A percentile compares a stretch with the other conserved stretches of the same genome.
phyloP scores from a whole-genome alignment of 2,113 vertebrate genomes.

The Rhynchomys soricoides region DNA sequence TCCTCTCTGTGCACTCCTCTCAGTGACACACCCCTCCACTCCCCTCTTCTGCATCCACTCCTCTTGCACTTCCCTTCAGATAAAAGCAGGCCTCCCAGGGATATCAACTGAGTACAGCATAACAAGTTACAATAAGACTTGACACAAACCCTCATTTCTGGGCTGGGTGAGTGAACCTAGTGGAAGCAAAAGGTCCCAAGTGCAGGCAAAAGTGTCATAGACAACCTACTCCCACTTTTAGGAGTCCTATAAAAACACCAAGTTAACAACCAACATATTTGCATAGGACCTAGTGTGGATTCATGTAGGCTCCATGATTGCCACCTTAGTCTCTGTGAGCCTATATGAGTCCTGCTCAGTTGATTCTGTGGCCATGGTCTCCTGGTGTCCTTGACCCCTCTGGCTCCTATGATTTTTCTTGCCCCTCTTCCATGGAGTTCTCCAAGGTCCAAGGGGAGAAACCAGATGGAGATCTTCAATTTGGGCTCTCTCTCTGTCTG shows the following conservation, averaged over 20 bases:
- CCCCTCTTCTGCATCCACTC: background rate
- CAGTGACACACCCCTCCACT: background rate
- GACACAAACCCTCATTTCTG: background rate
- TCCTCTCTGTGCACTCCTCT: background rate
- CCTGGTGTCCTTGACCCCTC: background rate
- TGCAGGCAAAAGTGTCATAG: background rate
- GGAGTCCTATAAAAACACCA: background rate
- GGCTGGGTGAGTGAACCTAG: background rate
- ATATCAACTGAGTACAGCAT: background rate
- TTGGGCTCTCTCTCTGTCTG: background rate
- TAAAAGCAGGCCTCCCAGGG: background rate
- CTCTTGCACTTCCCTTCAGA: background rate
- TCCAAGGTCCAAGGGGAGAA: background rate
- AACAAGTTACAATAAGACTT: background rate
- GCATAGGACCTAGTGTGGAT: background rate
- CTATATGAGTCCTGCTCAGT: background rate
- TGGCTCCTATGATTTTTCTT: background rate
- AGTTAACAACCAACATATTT: background rate
- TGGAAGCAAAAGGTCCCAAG: background rate
- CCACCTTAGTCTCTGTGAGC: background rate
- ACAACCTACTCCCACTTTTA: background rate
- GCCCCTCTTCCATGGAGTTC: background rate
- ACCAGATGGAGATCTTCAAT: background rate
- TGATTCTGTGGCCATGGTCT: background rate
- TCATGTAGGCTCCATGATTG: background rate